Conservation (phyloP, 2,797 vertebrate species). For the Mycteria americana region DNA sequence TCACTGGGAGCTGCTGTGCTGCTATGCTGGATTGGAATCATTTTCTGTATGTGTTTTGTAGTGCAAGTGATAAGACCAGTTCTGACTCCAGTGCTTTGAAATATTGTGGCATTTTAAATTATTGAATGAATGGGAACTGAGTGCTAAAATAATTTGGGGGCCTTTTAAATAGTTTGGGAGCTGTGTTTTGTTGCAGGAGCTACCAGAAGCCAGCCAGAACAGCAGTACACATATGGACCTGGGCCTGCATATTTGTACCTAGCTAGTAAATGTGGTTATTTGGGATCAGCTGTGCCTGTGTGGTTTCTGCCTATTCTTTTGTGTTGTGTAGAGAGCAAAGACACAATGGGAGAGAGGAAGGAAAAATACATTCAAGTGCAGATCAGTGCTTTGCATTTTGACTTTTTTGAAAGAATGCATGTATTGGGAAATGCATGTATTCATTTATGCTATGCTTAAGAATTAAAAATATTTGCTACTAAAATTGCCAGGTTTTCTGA, state of each 20-base stretch:
- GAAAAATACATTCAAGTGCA: neutral
- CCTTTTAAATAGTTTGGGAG: neutral
- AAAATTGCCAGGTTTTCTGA: conserved; percentile 39
- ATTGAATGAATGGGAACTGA: neutral
- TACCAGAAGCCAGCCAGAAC: neutral
- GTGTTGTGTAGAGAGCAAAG: neutral
- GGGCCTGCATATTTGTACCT: neutral
- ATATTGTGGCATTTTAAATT: neutral
- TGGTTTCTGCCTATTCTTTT: neutral
- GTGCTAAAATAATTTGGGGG: neutral
- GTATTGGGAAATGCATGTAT: neutral
- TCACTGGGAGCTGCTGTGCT: neutral
- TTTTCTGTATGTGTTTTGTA: neutral
- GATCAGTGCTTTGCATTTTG: neutral
- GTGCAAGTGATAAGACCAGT: neutral
- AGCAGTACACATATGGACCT: neutral
- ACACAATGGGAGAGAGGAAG: neutral
- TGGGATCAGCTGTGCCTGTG: neutral
- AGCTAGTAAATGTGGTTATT: neutral
- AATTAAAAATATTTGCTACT: conserved; percentile 32
- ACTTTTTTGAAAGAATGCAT: neutral
- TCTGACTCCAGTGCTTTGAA: neutral
- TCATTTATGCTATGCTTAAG: conserved; percentile 6
- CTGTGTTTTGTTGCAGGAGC: neutral
- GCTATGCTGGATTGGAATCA: neutral